A percentile compares a stretch with the other conserved stretches of the same genome.
These are phyloP conservation scores for Neoseiulus cucumeris DNA, from an alignment of 1,140 invertebrate species.

Conservation along the genomic window DNA sequence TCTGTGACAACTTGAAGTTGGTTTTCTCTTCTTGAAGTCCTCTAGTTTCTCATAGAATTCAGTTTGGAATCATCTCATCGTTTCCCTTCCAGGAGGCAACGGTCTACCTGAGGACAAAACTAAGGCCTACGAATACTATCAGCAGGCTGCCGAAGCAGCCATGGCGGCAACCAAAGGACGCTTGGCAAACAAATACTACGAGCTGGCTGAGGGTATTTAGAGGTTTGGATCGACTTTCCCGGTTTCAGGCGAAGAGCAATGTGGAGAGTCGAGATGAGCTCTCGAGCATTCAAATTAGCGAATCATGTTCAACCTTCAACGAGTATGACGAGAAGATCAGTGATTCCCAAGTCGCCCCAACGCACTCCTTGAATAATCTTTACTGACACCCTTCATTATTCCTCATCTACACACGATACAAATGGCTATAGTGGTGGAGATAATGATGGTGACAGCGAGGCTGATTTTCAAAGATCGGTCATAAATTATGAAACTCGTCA, in stretches of 20 bases:
- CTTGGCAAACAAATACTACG: conserved; percentile 36
- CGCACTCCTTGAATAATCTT: too few relatives aligned
- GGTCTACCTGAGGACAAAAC: background rate
- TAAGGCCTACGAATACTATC: conserved; percentile 31
- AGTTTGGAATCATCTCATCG: background rate
- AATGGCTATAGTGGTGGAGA: too few relatives aligned
- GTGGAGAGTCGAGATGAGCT: background rate
- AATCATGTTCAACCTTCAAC: too few relatives aligned
- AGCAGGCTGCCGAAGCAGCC: conserved; percentile 34
- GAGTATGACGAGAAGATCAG: too few relatives aligned
- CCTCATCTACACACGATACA: too few relatives aligned
- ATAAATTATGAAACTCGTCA: too few relatives aligned
- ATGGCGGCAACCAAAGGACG: conserved; percentile 36
- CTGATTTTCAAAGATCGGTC: too few relatives aligned
- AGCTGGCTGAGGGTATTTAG: conserved; percentile 28
- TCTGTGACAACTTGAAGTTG: conserved; percentile 21
- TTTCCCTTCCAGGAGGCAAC: background rate
- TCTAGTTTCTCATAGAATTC: background rate
- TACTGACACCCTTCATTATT: too few relatives aligned
- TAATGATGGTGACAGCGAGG: too few relatives aligned
- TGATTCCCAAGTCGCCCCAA: too few relatives aligned
- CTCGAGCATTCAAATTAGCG: background rate
- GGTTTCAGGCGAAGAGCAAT: background rate
- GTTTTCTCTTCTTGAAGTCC: background rate
- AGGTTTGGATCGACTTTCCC: background rate